Conservation (phyloP, 2,797 vertebrate species). For the Acanthurus leucopareius region DNA sequence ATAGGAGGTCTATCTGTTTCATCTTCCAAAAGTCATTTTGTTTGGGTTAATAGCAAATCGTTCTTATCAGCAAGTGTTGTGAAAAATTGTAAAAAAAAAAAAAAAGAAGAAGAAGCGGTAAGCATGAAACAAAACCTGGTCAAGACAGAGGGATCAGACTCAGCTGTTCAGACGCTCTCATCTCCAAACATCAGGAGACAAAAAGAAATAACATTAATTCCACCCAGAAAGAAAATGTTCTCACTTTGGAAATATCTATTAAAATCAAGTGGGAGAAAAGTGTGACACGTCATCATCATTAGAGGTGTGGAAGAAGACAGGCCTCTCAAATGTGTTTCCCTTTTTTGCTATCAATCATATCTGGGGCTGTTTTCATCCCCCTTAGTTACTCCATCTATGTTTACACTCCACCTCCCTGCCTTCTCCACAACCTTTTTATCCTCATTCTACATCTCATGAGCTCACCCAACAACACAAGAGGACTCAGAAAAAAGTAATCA, state of each 20-base stretch:
- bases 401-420: constrained; percentile 20
- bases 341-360: constrained; percentile 39
- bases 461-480: constrained; percentile 13
- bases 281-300: constrained; percentile 25
- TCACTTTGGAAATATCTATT: constrained; percentile 30
- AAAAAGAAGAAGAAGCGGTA: constrained; percentile 23
- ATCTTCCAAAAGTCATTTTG: constrained; percentile 53
- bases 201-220: constrained; percentile 12
- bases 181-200: neutral
- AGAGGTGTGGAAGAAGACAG: constrained; percentile 20
- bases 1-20: constrained; percentile 49
- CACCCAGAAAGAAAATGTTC: constrained; percentile 22
- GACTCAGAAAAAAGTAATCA: constrained; percentile 26
- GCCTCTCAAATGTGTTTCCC: constrained; percentile 10
- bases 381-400: neutral
- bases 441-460: constrained; percentile 14
- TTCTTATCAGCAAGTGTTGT: constrained; percentile 37
- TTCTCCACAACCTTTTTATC: constrained; percentile 8
- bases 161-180: constrained; percentile 55
- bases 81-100: constrained; percentile 4
- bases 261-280: neutral
- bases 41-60: constrained; percentile 31
- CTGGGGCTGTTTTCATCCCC: constrained; percentile 14
- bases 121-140: constrained; percentile 39
- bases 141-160: constrained; percentile 35